These are phyloP conservation scores for Aepyceros melampus DNA, from an alignment of 2,113 vertebrate species.

Conservation along the genomic window DNA sequence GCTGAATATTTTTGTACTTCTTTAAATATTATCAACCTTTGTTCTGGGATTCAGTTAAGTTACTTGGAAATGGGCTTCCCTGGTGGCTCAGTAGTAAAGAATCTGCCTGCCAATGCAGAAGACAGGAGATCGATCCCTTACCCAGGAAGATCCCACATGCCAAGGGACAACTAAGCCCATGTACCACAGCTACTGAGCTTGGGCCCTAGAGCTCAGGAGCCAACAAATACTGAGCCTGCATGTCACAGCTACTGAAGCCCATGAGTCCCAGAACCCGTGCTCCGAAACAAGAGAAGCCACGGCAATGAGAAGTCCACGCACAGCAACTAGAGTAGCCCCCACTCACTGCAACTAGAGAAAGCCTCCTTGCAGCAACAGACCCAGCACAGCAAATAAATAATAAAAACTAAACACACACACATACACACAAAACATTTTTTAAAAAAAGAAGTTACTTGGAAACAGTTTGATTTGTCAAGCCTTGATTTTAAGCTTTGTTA, in stretches of 20 bases:
- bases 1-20: background rate
- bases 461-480: background rate
- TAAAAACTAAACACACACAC: background rate
- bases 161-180: background rate
- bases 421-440: background rate
- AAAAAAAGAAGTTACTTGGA: background rate
- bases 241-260: background rate
- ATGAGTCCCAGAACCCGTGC: background rate
- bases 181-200: background rate
- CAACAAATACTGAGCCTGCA: background rate
- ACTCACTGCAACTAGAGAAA: background rate
- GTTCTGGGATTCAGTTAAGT: background rate
- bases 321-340: background rate
- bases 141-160: background rate
- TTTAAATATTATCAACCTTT: background rate
- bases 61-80: background rate
- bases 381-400: background rate
- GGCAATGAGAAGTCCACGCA: accelerated
- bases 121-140: background rate
- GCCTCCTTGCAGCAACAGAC: background rate
- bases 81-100: background rate
- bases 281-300: background rate
- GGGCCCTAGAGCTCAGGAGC: background rate
- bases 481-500: background rate
- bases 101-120: background rate